Conservation (phyloP, 2,888 invertebrate genomes). For the Drosophila eohydei region DNA sequence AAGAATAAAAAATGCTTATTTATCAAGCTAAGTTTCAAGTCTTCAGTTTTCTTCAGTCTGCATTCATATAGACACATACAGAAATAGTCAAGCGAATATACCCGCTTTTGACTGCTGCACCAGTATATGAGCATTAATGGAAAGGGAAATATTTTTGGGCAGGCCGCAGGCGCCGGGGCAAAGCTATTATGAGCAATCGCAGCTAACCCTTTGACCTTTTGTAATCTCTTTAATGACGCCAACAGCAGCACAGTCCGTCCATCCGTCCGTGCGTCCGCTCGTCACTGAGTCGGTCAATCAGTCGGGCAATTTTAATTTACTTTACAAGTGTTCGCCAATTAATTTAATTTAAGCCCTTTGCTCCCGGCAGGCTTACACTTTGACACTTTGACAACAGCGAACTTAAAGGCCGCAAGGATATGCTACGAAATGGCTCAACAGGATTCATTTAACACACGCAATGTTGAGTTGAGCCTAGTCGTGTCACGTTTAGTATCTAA, state of each 20-base stretch:
- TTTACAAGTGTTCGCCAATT: conserved; percentile 76
- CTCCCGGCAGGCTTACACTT: conserved; percentile 71
- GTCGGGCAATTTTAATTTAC: conserved; percentile 70
- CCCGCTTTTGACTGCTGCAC: background rate
- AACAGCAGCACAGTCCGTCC: conserved; percentile 18
- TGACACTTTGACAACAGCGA: conserved; percentile 73
- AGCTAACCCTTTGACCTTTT: conserved; percentile 74
- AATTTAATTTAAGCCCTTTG: conserved; percentile 75
- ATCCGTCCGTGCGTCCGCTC: conserved; percentile 1
- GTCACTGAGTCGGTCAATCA: conserved; percentile 24
- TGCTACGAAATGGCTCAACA: conserved; percentile 9
- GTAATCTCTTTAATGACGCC: conserved; percentile 66
- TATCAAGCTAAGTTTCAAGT: no score
- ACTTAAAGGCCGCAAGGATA: conserved; percentile 37
- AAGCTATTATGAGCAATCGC: conserved; percentile 76
- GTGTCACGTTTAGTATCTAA: background rate
- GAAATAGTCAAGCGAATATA: background rate
- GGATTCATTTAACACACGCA: background rate
- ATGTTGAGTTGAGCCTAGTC: background rate
- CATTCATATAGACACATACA: no score
- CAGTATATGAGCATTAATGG: conserved; percentile 30
- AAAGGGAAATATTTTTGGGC: conserved; percentile 22
- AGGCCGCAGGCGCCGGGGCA: conserved; percentile 53
- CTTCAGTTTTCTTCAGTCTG: no score
- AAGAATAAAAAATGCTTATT: no score